These are phyloP conservation scores for Arctia plantaginis DNA, from an alignment of 2,888 invertebrate genomes.

Conservation along the genomic window DNA sequence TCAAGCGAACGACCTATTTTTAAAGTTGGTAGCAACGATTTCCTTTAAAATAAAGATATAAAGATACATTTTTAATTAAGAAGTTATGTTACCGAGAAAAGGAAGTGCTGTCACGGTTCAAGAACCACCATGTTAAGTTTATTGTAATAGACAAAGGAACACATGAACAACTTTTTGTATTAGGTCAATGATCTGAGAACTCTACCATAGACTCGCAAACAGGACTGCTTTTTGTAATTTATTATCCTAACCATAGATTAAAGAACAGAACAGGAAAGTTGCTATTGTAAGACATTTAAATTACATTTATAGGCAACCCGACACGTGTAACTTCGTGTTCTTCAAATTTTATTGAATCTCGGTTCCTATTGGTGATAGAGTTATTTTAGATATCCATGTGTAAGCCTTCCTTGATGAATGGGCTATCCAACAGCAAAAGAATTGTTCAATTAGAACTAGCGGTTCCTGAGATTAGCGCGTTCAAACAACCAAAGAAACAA, in stretches of 20 bases:
- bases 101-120: conserved; percentile 12
- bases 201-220: neutral
- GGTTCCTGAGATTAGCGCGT: too few relatives aligned
- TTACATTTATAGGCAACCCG: too few relatives aligned
- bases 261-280: neutral
- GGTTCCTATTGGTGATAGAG: too few relatives aligned
- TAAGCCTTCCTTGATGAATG: too few relatives aligned
- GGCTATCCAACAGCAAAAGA: too few relatives aligned
- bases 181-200: conserved; percentile 13
- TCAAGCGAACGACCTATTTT: neutral
- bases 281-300: neutral
- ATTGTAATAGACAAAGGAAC: conserved; percentile 12
- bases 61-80: conserved; percentile 5
- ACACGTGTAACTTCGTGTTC: too few relatives aligned
- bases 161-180: neutral
- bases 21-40: neutral
- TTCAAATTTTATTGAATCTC: too few relatives aligned
- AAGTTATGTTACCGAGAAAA: neutral
- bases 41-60: neutral
- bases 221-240: conserved; percentile 2
- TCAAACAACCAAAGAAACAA: too few relatives aligned
- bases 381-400: too few relatives aligned
- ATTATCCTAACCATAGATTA: neutral
- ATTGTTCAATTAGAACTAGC: too few relatives aligned
- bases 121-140: neutral